Base-by-base conservation (phyloP, 2,888 invertebrate genomes). In the Plebejus melissa region DNA sequence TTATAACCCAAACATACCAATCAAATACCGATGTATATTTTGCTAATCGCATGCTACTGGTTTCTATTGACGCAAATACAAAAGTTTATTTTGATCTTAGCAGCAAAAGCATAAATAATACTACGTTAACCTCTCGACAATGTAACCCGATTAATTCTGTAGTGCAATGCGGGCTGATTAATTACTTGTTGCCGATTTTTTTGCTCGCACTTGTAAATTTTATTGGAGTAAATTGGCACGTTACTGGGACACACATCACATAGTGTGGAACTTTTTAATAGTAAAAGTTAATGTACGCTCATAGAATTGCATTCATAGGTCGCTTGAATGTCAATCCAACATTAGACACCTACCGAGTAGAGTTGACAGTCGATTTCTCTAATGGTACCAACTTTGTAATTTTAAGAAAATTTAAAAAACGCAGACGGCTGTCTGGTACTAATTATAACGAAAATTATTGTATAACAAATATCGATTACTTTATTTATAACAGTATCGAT, bases 61-160 rank as follows among this genome's bases (percentile, higher is more conserved):
- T 54, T 72, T 50, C 72, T 72, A 54, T 72, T 72, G 50, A 72
- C 72, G 72, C 72, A 72, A 65, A 32, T 46, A 50, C 28, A 50
- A 54, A 32, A 72, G 72, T 72, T 72, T 72, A 72, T 72, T 72
- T 72, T 13, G 50, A 72, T 72, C 72, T 71, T 46, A 71, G 22
- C 41, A 7, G 46, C 22, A 41, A 7, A 70, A 41, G 9, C 70
- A 41, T 41, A 41, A 70, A 41, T 28, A 71, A 41, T 28, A 71
- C 70, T 46, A 46, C 28, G 71, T 28, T 71, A 71, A 46, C 71
- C 71, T 71, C 46, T 46, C 28, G 46, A 71, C 71, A 71, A 71
- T 72, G 72, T 72, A 72, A 54, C 32, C 72, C 32, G 50, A 72
- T 72, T 72, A 54, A 72, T 28, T 72, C 50, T 54, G 72, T 72